These are phyloP conservation scores for Bembecia ichneumoniformis DNA, from an alignment of 2,888 invertebrate genomes.

Conservation along the genomic window DNA sequence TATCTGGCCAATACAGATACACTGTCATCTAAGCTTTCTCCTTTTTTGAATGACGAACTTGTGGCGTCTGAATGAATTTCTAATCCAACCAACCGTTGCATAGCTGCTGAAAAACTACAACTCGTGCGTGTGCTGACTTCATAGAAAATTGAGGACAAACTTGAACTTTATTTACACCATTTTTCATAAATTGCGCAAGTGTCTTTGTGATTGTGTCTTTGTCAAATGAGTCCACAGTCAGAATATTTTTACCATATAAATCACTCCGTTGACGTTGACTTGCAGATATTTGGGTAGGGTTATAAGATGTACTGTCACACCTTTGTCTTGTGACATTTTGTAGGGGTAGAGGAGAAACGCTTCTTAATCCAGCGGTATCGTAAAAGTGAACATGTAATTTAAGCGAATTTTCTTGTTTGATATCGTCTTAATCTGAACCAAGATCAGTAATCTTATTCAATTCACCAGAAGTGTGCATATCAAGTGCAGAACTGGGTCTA, in stretches of 20 bases:
- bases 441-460: slow-evolving; percentile 45
- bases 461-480: slow-evolving; percentile 55
- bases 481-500: slow-evolving; percentile 72
- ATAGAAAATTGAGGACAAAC: slow-evolving; percentile 93
- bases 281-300: slow-evolving; percentile 42
- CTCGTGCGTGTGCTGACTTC: slow-evolving; percentile 98
- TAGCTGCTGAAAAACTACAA: slow-evolving; percentile 96
- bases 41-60: slow-evolving; percentile 95
- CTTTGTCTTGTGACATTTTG: slow-evolving; percentile 58
- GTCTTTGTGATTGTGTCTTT: slow-evolving; percentile 92
- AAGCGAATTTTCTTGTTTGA: slow-evolving; percentile 34
- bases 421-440: slow-evolving; percentile 52
- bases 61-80: slow-evolving; percentile 92
- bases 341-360: slow-evolving; percentile 66
- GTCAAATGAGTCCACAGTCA: slow-evolving; percentile 87
- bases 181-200: slow-evolving; percentile 90
- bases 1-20: slow-evolving; percentile 92
- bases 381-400: slow-evolving; percentile 75
- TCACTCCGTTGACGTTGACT: slow-evolving; percentile 62
- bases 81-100: slow-evolving; percentile 94
- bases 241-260: slow-evolving; percentile 81
- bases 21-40: slow-evolving; percentile 93
- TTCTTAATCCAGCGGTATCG: slow-evolving; percentile 52
- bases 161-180: slow-evolving; percentile 86
- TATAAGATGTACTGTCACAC: slow-evolving; percentile 70